These are phyloP conservation scores for Sepioteuthis lessoniana DNA, from an alignment of 2,888 invertebrate species.

Conservation along the genomic window DNA sequence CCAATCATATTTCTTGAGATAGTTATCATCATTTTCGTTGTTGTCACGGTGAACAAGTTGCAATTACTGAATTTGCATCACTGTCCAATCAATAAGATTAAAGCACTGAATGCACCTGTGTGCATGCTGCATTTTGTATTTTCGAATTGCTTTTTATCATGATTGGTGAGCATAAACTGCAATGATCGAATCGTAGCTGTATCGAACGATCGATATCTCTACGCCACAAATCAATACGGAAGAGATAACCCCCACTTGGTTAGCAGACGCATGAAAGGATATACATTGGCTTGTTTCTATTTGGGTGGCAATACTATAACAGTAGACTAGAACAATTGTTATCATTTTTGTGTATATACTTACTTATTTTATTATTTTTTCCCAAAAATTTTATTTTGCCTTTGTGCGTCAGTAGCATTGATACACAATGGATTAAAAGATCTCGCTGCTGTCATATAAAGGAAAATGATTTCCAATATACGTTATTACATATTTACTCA, in stretches of 20 bases:
- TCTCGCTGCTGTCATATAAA: too few species aligned
- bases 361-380: neutral
- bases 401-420: neutral
- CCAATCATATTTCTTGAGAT: too few species aligned
- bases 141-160: slow-evolving; percentile 15
- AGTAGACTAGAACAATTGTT: neutral
- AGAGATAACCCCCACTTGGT: neutral
- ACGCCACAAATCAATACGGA: neutral
- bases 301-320: neutral
- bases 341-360: too few species aligned
- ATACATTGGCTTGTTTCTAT: neutral
- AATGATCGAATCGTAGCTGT: neutral
- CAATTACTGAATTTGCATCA: neutral
- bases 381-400: neutral
- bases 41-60: neutral
- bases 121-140: neutral
- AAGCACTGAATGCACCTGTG: neutral
- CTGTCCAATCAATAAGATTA: slow-evolving; percentile 14
- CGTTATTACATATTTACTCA: too few species aligned
- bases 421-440: neutral
- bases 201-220: neutral
- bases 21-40: too few species aligned
- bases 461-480: too few species aligned
- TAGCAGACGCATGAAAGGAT: neutral
- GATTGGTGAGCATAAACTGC: neutral